Conservation (phyloP, 2,888 invertebrate species). For the Apamea crenata region DNA sequence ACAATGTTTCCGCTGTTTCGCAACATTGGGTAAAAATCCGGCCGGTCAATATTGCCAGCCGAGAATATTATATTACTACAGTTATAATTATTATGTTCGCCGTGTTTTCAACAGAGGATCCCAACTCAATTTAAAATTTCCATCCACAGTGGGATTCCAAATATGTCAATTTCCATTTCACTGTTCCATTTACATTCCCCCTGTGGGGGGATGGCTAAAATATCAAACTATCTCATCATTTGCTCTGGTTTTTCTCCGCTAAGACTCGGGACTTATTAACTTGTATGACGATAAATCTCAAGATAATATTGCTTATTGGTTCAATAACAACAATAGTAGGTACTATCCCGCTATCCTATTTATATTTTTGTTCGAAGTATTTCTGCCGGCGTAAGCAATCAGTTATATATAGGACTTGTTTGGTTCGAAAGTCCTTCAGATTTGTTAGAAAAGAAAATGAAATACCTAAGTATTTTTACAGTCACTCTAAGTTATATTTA, state of each 20-base stretch:
- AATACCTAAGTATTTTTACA: neutral
- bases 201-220: slow-evolving; percentile 36
- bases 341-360: slow-evolving; percentile 29
- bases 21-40: slow-evolving; percentile 19
- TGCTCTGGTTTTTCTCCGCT: slow-evolving; percentile 29
- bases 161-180: slow-evolving; percentile 64
- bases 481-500: neutral
- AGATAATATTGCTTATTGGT: slow-evolving; percentile 29
- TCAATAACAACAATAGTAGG: slow-evolving; percentile 35
- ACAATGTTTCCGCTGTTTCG: slow-evolving; percentile 12
- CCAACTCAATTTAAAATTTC: slow-evolving; percentile 68
- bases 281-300: slow-evolving; percentile 25
- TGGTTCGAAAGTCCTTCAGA: slow-evolving; percentile 19
- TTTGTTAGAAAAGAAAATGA: slow-evolving; percentile 13
- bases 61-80: slow-evolving; percentile 52
- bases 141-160: slow-evolving; percentile 57
- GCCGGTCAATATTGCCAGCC: slow-evolving; percentile 6
- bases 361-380: slow-evolving; percentile 32
- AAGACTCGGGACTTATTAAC: slow-evolving; percentile 34
- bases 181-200: slow-evolving; percentile 50
- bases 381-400: slow-evolving; percentile 37
- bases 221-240: slow-evolving; percentile 59
- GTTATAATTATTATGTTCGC: slow-evolving; percentile 55
- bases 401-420: slow-evolving; percentile 32
- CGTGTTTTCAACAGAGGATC: slow-evolving; percentile 53